These are phyloP conservation scores for Actenoides hombroni DNA, from an alignment of 2,113 vertebrate species.

Conservation along the genomic window DNA sequence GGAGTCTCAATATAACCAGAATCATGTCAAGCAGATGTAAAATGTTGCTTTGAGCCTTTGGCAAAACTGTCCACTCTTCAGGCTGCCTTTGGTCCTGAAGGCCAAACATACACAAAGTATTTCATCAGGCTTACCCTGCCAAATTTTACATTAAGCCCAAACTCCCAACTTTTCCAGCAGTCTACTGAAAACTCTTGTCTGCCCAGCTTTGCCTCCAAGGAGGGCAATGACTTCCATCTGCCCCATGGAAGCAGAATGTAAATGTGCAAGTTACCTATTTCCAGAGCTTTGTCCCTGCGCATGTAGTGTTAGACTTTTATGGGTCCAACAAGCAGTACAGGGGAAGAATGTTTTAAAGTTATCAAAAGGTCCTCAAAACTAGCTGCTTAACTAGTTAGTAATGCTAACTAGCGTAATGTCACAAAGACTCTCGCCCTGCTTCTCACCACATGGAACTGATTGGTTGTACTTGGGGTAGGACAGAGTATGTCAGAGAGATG, in stretches of 20 bases:
- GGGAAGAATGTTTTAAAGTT: not conserved
- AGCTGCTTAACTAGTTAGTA: not conserved
- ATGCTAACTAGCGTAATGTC: not conserved
- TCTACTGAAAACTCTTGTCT: not conserved
- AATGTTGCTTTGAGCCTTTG: not conserved
- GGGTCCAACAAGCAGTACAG: not conserved
- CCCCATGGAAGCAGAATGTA: not conserved
- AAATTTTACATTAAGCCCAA: not conserved
- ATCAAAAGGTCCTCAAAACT: not conserved
- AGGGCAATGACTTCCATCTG: not conserved
- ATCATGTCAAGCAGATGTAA: not conserved
- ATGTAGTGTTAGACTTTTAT: no score
- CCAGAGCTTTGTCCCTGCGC: not conserved
- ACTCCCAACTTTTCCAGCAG: not conserved
- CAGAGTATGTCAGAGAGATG: rapidly evolving
- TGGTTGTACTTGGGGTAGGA: not conserved
- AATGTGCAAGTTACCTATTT: not conserved
- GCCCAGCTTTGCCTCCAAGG: not conserved
- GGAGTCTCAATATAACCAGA: not conserved
- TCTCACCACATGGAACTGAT: not conserved
- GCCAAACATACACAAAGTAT: not conserved
- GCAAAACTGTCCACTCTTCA: not conserved
- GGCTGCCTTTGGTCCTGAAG: not conserved
- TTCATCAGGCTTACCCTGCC: not conserved
- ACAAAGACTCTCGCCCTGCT: not conserved